phyloP scores from a whole-genome alignment of 2,888 invertebrate species.

The Lottia scabra region DNA sequence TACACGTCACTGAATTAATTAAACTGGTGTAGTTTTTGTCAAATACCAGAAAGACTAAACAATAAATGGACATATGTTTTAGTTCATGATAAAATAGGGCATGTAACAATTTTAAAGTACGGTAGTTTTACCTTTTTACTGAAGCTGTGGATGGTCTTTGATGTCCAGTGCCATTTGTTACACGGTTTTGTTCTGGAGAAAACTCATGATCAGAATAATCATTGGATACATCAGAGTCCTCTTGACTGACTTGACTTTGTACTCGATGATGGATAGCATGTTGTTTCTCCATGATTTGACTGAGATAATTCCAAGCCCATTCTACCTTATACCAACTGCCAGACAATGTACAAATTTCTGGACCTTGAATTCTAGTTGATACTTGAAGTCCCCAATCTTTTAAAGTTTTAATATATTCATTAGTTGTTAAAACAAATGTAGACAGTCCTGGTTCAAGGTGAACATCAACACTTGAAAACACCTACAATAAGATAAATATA shows the following conservation, averaged over 20 bases:
- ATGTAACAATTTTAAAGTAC: too few relatives aligned
- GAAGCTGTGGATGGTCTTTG: background rate
- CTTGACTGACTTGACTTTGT: background rate
- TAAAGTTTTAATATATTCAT: conserved; percentile 26
- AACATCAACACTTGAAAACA: conserved; percentile 29
- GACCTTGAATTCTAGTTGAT: background rate
- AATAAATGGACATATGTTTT: too few relatives aligned
- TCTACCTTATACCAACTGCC: conserved; percentile 37
- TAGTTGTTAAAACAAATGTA: conserved; percentile 28
- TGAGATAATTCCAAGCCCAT: conserved; percentile 40
- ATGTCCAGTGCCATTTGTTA: background rate
- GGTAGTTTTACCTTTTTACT: conserved; percentile 8
- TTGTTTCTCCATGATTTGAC: conserved; percentile 33
- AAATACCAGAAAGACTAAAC: too few relatives aligned
- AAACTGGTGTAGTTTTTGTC: too few relatives aligned
- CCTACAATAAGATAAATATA: too few relatives aligned
- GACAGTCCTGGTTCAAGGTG: conserved; percentile 30
- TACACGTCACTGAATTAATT: too few relatives aligned
- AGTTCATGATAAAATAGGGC: too few relatives aligned
- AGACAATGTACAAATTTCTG: background rate
- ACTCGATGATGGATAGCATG: background rate
- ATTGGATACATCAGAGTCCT: background rate
- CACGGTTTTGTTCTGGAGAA: background rate
- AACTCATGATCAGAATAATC: background rate
- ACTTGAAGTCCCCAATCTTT: background rate